These are phyloP conservation scores for Amblyraja radiata DNA, from an alignment of 2,797 vertebrate genomes.

Conservation along the genomic window DNA sequence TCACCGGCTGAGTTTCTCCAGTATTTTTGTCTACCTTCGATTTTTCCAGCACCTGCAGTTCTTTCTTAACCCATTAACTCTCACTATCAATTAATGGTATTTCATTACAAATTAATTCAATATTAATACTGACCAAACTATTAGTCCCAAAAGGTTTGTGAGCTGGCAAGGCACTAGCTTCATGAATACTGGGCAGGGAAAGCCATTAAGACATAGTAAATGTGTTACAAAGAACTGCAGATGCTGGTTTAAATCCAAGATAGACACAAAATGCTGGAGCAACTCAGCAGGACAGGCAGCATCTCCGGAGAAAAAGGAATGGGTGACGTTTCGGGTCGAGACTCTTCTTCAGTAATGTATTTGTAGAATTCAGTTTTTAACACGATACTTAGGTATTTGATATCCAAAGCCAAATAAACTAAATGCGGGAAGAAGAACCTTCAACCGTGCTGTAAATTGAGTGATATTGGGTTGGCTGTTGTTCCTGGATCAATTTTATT, in stretches of 20 bases:
- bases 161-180: not conserved
- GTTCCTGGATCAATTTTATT: not conserved
- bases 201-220: too few relatives aligned
- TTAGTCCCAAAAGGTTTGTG: not conserved
- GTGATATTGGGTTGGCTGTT: not conserved
- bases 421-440: not conserved
- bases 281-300: too few relatives aligned
- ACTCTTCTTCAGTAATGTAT: too few relatives aligned
- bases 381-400: not conserved
- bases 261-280: too few relatives aligned
- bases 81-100: not conserved
- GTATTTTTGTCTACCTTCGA: too few relatives aligned
- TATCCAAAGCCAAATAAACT: not conserved
- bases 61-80: not conserved
- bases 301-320: too few relatives aligned
- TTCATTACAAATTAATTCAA: not conserved
- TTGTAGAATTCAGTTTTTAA: too few relatives aligned
- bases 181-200: not conserved
- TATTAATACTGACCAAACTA: not conserved
- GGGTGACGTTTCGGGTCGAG: too few relatives aligned
- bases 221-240: too few relatives aligned
- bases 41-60: too few relatives aligned
- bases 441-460: not conserved
- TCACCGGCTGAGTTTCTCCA: too few relatives aligned
- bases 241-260: too few relatives aligned